phyloP scores from a whole-genome alignment of 2,113 vertebrate species.

The Clarias gariepinus region DNA sequence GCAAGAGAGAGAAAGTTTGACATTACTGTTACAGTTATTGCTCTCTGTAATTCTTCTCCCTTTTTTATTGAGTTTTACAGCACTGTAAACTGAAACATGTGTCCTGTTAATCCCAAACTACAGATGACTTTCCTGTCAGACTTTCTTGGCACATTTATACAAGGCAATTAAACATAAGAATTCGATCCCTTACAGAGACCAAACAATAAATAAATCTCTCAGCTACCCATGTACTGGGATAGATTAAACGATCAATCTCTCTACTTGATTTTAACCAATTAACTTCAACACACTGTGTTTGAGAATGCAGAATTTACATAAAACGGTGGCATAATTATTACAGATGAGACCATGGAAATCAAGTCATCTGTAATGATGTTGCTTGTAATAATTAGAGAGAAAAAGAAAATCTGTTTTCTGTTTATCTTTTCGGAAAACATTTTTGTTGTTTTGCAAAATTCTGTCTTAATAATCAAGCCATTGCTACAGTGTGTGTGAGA shows the following conservation, averaged over 20 bases:
- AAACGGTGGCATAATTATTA: neutral
- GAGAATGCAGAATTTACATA: neutral
- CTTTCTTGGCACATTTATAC: conserved; percentile 29
- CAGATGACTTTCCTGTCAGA: conserved; percentile 45
- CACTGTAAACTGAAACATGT: conserved; percentile 32
- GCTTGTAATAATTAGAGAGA: neutral
- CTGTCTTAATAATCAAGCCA: neutral
- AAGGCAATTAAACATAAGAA: conserved; percentile 47
- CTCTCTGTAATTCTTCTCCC: neutral
- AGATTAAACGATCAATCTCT: neutral
- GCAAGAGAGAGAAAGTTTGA: neutral
- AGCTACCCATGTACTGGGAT: neutral
- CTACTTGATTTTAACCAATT: neutral
- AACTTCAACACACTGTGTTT: neutral
- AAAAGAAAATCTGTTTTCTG: neutral
- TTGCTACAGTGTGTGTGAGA: neutral
- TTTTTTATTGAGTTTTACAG: neutral
- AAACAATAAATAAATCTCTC: neutral
- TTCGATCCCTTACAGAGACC: conserved; percentile 10
- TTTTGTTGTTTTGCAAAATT: neutral
- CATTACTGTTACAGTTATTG: conserved; percentile 11
- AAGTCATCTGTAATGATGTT: neutral
- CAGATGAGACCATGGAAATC: neutral
- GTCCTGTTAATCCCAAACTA: conserved; percentile 40
- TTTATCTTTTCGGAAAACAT: neutral